These are phyloP conservation scores for Amyelois transitella DNA, from an alignment of 1,140 invertebrate genomes.

Conservation along the genomic window DNA sequence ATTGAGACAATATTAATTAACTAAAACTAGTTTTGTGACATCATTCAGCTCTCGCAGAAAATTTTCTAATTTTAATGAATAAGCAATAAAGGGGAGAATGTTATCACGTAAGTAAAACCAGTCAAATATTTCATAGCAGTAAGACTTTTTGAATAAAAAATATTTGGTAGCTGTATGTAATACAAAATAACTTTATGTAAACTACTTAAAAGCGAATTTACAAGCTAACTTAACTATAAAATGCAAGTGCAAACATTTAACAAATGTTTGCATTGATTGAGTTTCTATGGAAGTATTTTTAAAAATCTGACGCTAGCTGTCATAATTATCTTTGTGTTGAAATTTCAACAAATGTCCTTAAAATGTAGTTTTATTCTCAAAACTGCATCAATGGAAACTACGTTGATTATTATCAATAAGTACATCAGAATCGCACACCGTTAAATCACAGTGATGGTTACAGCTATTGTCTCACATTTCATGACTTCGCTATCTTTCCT, in stretches of 20 bases:
- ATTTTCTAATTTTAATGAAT: no score
- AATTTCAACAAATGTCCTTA: not conserved
- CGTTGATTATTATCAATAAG: not conserved
- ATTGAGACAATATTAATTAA: not conserved
- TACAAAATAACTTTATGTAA: constrained; percentile 18
- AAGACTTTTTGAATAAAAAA: constrained; percentile 10
- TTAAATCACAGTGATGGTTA: not conserved
- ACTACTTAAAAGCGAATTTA: not conserved
- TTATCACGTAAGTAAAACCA: no score
- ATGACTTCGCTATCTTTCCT: not conserved
- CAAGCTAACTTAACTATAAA: not conserved
- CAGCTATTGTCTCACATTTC: not conserved
- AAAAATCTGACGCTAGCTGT: not conserved
- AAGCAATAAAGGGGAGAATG: no score
- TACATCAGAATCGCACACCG: not conserved
- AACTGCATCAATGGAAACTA: not conserved
- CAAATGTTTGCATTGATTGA: no score
- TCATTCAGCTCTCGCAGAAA: not conserved
- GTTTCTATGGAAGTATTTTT: no score
- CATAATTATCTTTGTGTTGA: not conserved
- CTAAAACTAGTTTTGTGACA: not conserved
- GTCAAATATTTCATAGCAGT: not conserved
- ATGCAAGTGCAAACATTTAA: no score
- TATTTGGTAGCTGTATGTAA: constrained; percentile 58
- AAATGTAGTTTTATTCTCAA: not conserved